Evolutionary conservation across 2,113 vertebrate species (phyloP).

Genomic region (Entelurus aequoreus): DNA sequence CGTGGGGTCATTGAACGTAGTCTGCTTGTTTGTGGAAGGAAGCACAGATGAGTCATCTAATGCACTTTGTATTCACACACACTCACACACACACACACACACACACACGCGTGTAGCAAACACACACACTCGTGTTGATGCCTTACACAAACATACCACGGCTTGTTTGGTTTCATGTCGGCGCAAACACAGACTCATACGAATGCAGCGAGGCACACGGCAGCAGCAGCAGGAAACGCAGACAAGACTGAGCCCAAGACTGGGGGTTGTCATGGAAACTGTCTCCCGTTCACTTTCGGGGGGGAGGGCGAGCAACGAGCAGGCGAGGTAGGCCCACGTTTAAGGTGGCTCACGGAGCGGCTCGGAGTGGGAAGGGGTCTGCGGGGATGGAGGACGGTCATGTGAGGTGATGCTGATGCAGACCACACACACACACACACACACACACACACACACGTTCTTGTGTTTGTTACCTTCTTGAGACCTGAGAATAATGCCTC

Average conservation of each 20-base stretch:
- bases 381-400: constrained; percentile 17
- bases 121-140: constrained; percentile 5
- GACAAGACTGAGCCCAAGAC: constrained; percentile 60
- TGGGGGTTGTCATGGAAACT: constrained; percentile 77
- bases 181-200: constrained; percentile 39
- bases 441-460: constrained; percentile 5
- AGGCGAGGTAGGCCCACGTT: constrained; percentile 52
- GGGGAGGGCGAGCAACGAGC: constrained; percentile 56
- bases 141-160: constrained; percentile 11
- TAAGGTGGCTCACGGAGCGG: constrained; percentile 55
- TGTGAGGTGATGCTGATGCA: constrained; percentile 27
- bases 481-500: too few species aligned
- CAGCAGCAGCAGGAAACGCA: constrained; percentile 48
- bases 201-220: constrained; percentile 21
- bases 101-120: constrained; percentile 4
- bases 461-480: too few species aligned
- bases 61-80: constrained; percentile 38
- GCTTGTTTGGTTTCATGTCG: constrained; percentile 23
- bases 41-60: constrained; percentile 54
- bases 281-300: constrained; percentile 52
- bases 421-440: constrained; percentile 10
- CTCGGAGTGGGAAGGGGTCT: constrained; percentile 37
- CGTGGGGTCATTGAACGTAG: not conserved
- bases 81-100: constrained; percentile 1
- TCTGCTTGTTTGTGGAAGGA: constrained; percentile 23